Percentiles rank a stretch among this genome's conserved stretches.
phyloP scores from a whole-genome alignment of 2,113 vertebrate genomes.

The Probosciger aterrimus region DNA sequence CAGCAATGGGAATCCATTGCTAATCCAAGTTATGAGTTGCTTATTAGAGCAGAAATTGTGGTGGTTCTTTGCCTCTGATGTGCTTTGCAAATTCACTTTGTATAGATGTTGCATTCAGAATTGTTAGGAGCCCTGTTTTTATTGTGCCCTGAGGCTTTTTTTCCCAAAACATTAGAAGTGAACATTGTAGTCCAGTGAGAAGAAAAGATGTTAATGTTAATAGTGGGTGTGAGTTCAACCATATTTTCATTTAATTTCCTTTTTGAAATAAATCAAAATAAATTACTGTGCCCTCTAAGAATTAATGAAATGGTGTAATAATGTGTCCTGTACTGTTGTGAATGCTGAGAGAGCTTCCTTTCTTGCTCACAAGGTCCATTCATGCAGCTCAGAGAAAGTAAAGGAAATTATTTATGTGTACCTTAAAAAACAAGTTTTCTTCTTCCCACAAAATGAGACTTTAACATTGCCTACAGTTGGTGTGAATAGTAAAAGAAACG shows the following conservation, averaged over 20 bases:
- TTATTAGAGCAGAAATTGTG: background rate
- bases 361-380: background rate
- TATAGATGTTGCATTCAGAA: background rate
- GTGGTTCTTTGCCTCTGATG: background rate
- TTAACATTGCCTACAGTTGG: constrained; percentile 29
- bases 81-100: constrained; percentile 17
- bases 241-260: background rate
- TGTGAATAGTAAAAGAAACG: constrained; percentile 49
- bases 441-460: constrained; percentile 16
- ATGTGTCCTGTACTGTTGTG: background rate
- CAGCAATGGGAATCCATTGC: background rate
- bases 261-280: background rate
- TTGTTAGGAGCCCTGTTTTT: constrained; percentile 4
- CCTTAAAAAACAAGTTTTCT: background rate
- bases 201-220: background rate
- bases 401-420: constrained; percentile 34
- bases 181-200: background rate
- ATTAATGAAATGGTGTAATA: background rate
- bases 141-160: background rate
- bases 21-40: background rate
- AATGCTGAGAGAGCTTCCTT: background rate
- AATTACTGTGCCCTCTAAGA: background rate
- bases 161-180: background rate
- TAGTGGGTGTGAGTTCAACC: background rate
- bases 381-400: background rate